Conservation (phyloP, 2,113 vertebrate species). For the Potamarius usumacintae region DNA sequence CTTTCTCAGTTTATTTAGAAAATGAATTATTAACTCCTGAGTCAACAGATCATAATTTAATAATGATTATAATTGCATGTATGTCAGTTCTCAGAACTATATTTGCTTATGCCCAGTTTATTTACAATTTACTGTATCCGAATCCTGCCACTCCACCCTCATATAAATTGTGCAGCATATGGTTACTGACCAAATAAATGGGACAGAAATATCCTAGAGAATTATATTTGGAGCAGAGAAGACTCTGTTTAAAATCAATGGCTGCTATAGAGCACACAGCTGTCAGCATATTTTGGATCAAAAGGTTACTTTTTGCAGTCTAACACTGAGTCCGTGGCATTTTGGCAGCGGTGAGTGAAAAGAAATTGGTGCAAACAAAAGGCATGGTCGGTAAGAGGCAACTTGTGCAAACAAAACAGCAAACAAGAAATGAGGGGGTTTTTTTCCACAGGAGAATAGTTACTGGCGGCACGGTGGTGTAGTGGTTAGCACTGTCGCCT, state of each 20-base stretch:
- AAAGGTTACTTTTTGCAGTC: slow-evolving; percentile 28
- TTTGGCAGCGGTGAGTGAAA: not conserved
- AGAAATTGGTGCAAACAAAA: slow-evolving; percentile 18
- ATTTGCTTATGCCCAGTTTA: not conserved
- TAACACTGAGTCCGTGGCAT: not conserved
- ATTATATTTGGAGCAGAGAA: not conserved
- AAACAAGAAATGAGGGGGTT: not conserved
- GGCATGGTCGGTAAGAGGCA: not conserved
- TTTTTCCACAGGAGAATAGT: not conserved
- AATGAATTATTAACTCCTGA: not conserved
- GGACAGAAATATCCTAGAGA: not conserved
- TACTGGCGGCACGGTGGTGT: too few relatives aligned
- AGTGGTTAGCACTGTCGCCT: too few relatives aligned
- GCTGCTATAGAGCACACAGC: not conserved
- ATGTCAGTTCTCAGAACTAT: not conserved
- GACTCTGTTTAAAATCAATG: not conserved
- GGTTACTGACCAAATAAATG: not conserved
- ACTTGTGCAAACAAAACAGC: not conserved
- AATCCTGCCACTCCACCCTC: not conserved
- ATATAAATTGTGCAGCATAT: not conserved
- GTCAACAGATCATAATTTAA: not conserved
- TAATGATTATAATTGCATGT: not conserved
- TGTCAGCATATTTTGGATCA: slow-evolving; percentile 8
- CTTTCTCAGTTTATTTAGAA: not conserved
- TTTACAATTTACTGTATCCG: not conserved